Base-by-base conservation (phyloP, 2,888 invertebrate genomes). In the Tipula confusa region DNA sequence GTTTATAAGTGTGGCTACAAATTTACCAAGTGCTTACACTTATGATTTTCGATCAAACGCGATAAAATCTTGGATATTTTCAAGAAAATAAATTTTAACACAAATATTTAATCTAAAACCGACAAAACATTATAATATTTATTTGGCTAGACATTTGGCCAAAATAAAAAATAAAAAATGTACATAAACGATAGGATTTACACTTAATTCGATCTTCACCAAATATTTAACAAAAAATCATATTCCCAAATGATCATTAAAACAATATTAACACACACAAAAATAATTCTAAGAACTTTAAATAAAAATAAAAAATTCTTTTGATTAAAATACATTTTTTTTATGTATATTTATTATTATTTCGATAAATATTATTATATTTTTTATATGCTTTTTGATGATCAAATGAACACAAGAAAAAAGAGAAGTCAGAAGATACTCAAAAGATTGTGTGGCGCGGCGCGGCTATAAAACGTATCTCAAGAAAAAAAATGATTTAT, bases 381-480 rank as follows among this genome's bases (percentile, higher is more conserved):
- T 80, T n/a, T n/a, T 80, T 80, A 80, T 80, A 80, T 29, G 31
- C 15, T 80, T 80, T 80, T 80, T 80, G 80, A 80, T 80, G 80
- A 80, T 80, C 80, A 80, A 80, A 80, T 80, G 80, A 80, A n/a
- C n/a, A n/a, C n/a, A n/a, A 15, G 29, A 80, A 80, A n/a, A n/a
- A 80, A 80, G 29, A 80, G 31, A 80, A 80, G 31, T 29, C 29
- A 80, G 31, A 80, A 80, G n/a, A n/a, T n/a, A 80, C 6, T 80
- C 80, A 31, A 80, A 79, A 80, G 31, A 80, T 29, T 80, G 15
- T 29, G 80, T 29, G 28, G 79, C 79, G 29, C 80, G 80, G 80
- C 80, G 80, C 80, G 80, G 80, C 80, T 29, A 80, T 80, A 80
- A 80, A 80, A 80, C 64, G 43, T 43, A 43, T n/a, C n/a, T n/a